Percentiles rank a stretch among this genome's conserved stretches.
These are phyloP conservation scores for Conus canariensis DNA, from an alignment of 2,888 invertebrate species.

Conservation along the genomic window DNA sequence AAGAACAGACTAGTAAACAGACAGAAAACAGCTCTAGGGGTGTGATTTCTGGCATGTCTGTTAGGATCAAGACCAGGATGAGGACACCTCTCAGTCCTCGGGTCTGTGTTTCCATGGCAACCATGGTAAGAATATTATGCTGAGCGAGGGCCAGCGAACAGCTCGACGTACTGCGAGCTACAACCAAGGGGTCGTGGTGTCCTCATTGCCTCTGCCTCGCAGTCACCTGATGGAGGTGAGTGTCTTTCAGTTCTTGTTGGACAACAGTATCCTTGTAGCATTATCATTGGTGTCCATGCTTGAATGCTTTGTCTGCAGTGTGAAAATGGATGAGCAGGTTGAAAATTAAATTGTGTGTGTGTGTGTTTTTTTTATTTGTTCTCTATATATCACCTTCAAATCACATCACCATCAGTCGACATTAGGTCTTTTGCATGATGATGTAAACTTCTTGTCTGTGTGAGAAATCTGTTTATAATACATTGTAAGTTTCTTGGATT, in stretches of 20 bases:
- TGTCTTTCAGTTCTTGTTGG: not conserved
- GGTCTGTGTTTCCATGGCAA: slow-evolving; percentile 83
- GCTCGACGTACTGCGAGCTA: slow-evolving; percentile 90
- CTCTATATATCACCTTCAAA: too few species aligned
- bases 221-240: slow-evolving; percentile 86
- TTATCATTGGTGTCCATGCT: not conserved
- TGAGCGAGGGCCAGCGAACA: slow-evolving; percentile 83
- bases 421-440: too few species aligned
- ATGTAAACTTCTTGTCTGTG: too few species aligned
- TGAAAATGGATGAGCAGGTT: not conserved
- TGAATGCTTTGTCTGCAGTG: not conserved
- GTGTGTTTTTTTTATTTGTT: too few species aligned
- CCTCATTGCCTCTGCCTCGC: slow-evolving; percentile 83
- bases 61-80: slow-evolving; percentile 72
- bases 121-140: slow-evolving; percentile 90
- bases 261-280: not conserved
- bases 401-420: too few species aligned
- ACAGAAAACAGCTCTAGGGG: too few species aligned
- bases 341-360: too few species aligned
- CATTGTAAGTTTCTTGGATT: too few species aligned
- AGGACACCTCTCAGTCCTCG: slow-evolving; percentile 66
- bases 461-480: too few species aligned
- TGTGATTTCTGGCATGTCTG: too few species aligned
- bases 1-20: too few species aligned
- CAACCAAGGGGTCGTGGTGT: slow-evolving; percentile 89